These are phyloP conservation scores for Nasonia vitripennis DNA, from an alignment of 1,140 invertebrate genomes.

Conservation along the genomic window DNA sequence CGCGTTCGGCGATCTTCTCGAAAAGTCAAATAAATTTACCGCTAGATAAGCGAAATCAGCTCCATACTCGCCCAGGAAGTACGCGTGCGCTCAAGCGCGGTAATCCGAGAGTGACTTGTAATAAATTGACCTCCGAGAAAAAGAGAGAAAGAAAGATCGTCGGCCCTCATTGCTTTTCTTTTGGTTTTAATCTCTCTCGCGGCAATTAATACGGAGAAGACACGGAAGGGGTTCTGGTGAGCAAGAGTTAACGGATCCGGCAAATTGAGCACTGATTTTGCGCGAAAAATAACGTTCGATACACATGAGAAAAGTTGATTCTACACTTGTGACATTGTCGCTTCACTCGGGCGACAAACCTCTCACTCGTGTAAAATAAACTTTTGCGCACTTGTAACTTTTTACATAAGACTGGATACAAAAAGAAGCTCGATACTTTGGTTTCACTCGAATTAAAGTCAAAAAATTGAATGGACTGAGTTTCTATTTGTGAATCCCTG, in stretches of 20 bases:
- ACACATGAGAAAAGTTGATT: too few relatives aligned
- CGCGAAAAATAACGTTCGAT: too few relatives aligned
- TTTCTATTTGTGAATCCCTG: too few relatives aligned
- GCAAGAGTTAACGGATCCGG: neutral
- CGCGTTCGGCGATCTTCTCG: neutral
- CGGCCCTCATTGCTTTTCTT: neutral
- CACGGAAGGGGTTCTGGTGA: neutral
- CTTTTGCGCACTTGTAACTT: too few relatives aligned
- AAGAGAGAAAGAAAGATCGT: neutral
- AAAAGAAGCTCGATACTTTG: too few relatives aligned
- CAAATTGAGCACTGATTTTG: slow-evolving; percentile 28
- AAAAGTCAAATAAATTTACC: slow-evolving; percentile 6
- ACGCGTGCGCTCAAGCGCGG: neutral
- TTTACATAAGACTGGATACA: too few relatives aligned
- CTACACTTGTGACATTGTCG: too few relatives aligned
- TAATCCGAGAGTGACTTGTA: neutral
- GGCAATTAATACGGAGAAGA: neutral
- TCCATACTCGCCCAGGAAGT: neutral
- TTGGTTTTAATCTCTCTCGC: neutral
- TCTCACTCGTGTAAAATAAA: too few relatives aligned
- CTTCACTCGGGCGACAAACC: too few relatives aligned
- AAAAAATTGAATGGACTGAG: too few relatives aligned
- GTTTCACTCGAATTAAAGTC: too few relatives aligned
- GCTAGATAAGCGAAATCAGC: slow-evolving; percentile 1
- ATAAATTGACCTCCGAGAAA: slow-evolving; percentile 6